Conservation (phyloP, 1,140 invertebrate species). For the Drosophila malerkotliana region DNA sequence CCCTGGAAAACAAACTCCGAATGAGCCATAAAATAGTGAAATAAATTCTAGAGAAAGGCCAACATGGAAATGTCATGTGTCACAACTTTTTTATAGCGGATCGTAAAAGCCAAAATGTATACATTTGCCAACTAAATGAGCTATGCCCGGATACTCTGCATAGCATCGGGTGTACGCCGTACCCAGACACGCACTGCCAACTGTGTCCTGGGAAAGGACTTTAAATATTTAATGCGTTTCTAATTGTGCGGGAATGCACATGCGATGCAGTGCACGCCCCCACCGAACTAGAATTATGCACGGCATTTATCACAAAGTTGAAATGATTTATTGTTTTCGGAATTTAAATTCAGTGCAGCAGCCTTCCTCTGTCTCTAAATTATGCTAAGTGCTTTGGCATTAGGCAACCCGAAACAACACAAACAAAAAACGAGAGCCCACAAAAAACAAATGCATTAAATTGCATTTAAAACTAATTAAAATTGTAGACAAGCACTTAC, state of each 20-base stretch:
- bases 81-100: conserved; percentile 17
- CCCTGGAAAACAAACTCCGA: conserved; percentile 33
- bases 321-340: conserved; percentile 71
- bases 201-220: conserved; percentile 24
- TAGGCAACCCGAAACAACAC: conserved; percentile 44
- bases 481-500: conserved; percentile 78
- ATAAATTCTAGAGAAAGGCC: neutral
- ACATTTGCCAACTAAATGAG: conserved; percentile 6
- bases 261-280: neutral
- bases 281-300: conserved; percentile 38
- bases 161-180: conserved; percentile 8
- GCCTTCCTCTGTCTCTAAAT: conserved; percentile 22
- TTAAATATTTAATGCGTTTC: conserved; percentile 76
- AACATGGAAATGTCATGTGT: conserved; percentile 15
- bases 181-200: conserved; percentile 39
- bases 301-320: conserved; percentile 48
- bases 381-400: conserved; percentile 52
- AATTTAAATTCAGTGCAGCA: conserved; percentile 52
- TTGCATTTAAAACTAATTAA: conserved; percentile 78
- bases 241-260: conserved; percentile 65
- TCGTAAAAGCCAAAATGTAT: conserved; percentile 28
- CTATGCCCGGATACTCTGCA: conserved; percentile 5
- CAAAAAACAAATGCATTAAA: conserved; percentile 60
- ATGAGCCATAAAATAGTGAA: conserved; percentile 34
- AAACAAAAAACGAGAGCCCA: conserved; percentile 10